Percentiles rank a stretch among this genome's conserved stretches.
Conservation (phyloP, 2,113 vertebrate genomes). For the Erythrocebus patas region DNA sequence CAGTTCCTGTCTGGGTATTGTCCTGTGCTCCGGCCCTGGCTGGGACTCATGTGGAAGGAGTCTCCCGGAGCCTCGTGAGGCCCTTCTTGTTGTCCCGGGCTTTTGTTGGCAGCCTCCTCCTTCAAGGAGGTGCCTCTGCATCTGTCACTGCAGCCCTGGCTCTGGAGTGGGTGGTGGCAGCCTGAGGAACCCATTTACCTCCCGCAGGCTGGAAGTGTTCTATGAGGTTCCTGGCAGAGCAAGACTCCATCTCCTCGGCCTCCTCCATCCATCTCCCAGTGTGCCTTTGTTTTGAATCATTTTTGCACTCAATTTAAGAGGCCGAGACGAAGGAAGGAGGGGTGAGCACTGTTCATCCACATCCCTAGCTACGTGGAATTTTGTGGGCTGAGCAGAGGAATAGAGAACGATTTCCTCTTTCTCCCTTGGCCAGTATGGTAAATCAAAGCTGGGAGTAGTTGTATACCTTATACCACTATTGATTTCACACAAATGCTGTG, state of each 20-base stretch:
- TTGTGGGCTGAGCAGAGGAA: background rate
- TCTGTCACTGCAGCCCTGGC: background rate
- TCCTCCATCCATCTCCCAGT: accelerated
- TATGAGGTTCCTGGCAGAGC: background rate
- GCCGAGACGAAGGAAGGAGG: background rate
- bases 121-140: background rate
- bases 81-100: accelerated
- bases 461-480: accelerated
- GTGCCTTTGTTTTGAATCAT: background rate
- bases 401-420: accelerated
- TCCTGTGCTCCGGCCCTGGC: accelerated
- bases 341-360: accelerated
- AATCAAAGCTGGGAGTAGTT: background rate
- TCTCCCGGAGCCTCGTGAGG: accelerated
- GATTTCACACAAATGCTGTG: background rate
- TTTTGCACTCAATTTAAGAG: background rate
- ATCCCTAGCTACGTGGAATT: accelerated
- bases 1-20: accelerated
- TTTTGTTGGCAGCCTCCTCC: background rate
- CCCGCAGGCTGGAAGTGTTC: background rate
- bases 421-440: accelerated
- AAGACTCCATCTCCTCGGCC: no score
- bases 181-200: accelerated
- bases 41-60: background rate
- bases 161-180: background rate